These are phyloP conservation scores for Sinhomidia bicolor DNA, from an alignment of 2,888 invertebrate species.

Conservation along the genomic window DNA sequence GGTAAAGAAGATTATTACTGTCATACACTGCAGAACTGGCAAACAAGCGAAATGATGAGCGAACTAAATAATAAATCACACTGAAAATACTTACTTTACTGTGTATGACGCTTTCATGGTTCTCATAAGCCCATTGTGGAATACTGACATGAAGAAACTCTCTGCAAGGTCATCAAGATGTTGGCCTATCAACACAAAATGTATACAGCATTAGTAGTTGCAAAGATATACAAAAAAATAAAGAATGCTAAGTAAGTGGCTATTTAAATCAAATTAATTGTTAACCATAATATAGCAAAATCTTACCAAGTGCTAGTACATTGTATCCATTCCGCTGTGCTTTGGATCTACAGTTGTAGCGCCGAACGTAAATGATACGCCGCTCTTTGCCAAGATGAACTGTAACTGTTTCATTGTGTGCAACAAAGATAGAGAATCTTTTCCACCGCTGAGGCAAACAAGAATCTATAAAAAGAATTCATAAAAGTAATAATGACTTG, in stretches of 20 bases:
- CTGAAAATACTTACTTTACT: slow-evolving; percentile 84
- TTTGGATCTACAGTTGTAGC: slow-evolving; percentile 90
- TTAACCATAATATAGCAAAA: not conserved
- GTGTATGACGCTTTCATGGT: slow-evolving; percentile 91
- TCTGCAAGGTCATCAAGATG: slow-evolving; percentile 92
- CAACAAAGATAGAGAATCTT: slow-evolving; percentile 91
- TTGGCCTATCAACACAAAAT: slow-evolving; percentile 84
- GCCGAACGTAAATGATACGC: slow-evolving; percentile 87
- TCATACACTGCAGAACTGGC: too few relatives aligned
- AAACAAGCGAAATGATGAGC: too few relatives aligned
- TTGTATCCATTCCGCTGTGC: slow-evolving; percentile 88
- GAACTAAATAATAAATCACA: too few relatives aligned
- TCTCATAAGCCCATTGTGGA: slow-evolving; percentile 90
- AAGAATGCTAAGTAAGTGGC: not conserved
- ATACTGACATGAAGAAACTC: slow-evolving; percentile 90
- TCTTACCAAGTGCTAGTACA: slow-evolving; percentile 88
- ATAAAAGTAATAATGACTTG: not conserved
- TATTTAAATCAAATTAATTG: not conserved
- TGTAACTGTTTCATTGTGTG: slow-evolving; percentile 93
- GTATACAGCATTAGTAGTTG: not conserved
- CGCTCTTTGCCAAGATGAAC: slow-evolving; percentile 88
- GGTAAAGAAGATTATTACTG: too few relatives aligned
- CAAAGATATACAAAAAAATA: not conserved
- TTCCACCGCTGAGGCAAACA: slow-evolving; percentile 92
- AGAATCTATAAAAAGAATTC: slow-evolving; percentile 84